Percentiles rank a stretch among this genome's conserved stretches.
Conservation (phyloP, 2,113 vertebrate genomes). For the Prolemur simus region DNA sequence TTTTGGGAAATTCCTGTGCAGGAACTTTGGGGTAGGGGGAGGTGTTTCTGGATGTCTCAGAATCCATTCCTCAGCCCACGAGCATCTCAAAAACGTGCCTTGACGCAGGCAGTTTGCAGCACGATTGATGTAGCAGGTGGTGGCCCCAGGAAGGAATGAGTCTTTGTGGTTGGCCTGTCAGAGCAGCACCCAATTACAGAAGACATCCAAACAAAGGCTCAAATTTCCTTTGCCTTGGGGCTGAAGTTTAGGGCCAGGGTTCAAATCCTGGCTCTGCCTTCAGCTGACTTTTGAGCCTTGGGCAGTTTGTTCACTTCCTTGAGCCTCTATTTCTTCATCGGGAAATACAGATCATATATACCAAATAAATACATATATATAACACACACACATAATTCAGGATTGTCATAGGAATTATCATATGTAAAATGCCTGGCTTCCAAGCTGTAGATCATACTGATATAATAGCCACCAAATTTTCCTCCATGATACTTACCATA, state of each 20-base stretch:
- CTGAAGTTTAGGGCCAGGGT: conserved; percentile 6
- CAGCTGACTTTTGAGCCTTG: background rate
- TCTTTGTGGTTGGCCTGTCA: conserved; percentile 26
- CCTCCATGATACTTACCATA: background rate
- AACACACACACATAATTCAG: background rate
- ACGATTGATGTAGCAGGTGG: conserved; percentile 61
- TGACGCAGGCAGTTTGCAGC: background rate
- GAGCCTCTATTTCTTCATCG: background rate
- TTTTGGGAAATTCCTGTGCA: background rate
- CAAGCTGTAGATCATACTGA: background rate
- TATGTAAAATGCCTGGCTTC: background rate
- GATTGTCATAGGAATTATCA: background rate
- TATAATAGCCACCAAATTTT: background rate
- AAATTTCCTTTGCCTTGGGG: background rate
- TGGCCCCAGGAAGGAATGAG: conserved; percentile 56
- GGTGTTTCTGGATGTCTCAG: background rate
- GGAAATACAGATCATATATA: background rate
- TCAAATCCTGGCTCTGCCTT: background rate
- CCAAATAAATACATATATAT: too few relatives aligned
- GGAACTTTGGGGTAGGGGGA: background rate
- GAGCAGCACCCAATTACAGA: conserved; percentile 2
- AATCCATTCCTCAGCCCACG: background rate
- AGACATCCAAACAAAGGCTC: background rate
- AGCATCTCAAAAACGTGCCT: background rate
- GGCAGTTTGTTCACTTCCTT: background rate